Base-by-base conservation (phyloP, 2,113 vertebrate species). In the Sebastes schlegelii region DNA sequence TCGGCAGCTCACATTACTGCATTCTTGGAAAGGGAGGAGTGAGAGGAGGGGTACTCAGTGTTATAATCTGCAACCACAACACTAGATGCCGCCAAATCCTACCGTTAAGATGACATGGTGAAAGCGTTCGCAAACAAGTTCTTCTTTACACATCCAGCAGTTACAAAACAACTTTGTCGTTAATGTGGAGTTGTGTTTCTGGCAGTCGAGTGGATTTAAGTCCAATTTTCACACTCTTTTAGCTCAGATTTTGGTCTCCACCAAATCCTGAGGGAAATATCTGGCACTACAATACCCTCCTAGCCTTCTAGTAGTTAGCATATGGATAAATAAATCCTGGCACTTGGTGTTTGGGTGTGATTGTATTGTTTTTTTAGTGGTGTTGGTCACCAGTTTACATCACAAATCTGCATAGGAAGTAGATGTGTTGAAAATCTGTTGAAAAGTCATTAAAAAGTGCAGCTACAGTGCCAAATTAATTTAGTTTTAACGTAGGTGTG, bases 371-470 rank as follows among this genome's bases (percentile, higher is more conserved):
- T 26, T 80, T 61, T 9, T 6, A 63, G 5, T 64, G 14, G 17
- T 74, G 77, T 8, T 83, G 55, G 58, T 80, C 55, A 13, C 26
- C 21, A 69, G 10, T 19, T 62, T 51, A 11, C 21, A 54, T 48
- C 9, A 45, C 14, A 57, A 12, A 16, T 58, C 21, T 19, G n/a
- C 4, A 13, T 4, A 14, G 34, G 6, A 42, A 34, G 5, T 19
- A 19, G 11, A 74, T 79, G 34, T 63, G 45, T 14, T 48, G 11
- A 13, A 73, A 82, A 73, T 51, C 34, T 42, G 26, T 26, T 79
- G 77, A 78, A 49, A 77, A 13, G 40, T 84, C 73, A 84, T 82
- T 80, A 84, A 64, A 72, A 74, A 34, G 55, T 82, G 49, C 40
- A 60, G 6, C 64, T 21, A 61, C 10, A 67, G 55, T 74, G 16